Evolutionary conservation across 2,888 invertebrate species (phyloP), one percentile per base, ranked within the genome.

Genomic region (Eristalis pertinax): DNA sequence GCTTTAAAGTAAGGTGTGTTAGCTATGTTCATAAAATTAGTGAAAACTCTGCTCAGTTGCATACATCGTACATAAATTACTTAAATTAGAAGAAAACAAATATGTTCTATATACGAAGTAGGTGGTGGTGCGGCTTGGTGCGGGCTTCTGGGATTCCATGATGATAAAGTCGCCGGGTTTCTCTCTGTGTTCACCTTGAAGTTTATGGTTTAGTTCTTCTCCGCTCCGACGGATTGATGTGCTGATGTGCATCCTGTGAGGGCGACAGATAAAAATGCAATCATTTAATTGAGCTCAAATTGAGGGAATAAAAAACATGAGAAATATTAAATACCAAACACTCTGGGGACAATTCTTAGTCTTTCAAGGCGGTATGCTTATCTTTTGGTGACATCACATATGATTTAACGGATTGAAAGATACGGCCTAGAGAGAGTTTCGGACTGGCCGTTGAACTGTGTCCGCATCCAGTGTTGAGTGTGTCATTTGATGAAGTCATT

Each of bases 371-470:
- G 29, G 82, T 62, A 26, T 69, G 74, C 24, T 87, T 84, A 0
- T 83, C 83, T 22, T 56, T 67, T 22, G 87, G 84, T 72, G 86
- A 68, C 87, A 87, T 87, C 35, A 87, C 41, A 15, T 87, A 84
- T 10, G 87, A 87, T 50, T 84, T 84, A n/a, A 87, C 80, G 11
- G 87, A 80, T 76, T 83, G 84, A 69, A 87, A 87, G 43, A 87
- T 7, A 32, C 87, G 87, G 50, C 87, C 87, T 11, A 87, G 35
- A 7, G 70, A 69, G 10, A 87, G 11, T 41, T 79, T 87, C 8
- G 79, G 67, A 67, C 43, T 73, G 2, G 84, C n/a, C 68, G 68
- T 15, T 76, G 83, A 43, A 19, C 60, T 50, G n/a, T 62, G 29
- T 64, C 60, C 70, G 19, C 68, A 72, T 65, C 69, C 67, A 13